Base-by-base conservation (phyloP, 1,140 invertebrate genomes). In the Aphaenogaster ashmeadi region DNA sequence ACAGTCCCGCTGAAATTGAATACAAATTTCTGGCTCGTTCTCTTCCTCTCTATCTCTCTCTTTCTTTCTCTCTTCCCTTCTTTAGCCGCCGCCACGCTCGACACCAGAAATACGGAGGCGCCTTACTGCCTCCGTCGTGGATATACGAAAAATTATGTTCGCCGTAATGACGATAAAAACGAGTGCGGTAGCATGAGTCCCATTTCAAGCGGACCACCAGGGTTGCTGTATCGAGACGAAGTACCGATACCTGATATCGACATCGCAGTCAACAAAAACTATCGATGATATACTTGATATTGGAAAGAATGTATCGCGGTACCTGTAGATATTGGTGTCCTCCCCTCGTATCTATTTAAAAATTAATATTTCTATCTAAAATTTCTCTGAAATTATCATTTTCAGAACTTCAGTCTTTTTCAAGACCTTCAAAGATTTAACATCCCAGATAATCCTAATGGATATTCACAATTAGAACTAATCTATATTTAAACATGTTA, bases 1-100 rank as follows among this genome's bases (percentile, higher is more conserved):
- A 93, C 90, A 92, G 88, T 90, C 80, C 33, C 78, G 90, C 88
- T 91, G 91, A 93, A 93, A 93, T 93, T 92, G 90, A 93, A 93
- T 93, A 93, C 89, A 92, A 92, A 93, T 92, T 93, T 91, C 88
- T 88, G 77, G 18, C 87, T 44, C 41, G 58, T 56, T 87, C 78
- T 77, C 64, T 83, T 50, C 56, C 67, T 27, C 27, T 47, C 11
- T 11, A 6, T 21, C 15, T 27, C n/a, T 36, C 36, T 69, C 15
- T 21, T 13, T 56, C 38, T 83, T 21, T 15, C 50, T 15, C 38
- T 27, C n/a, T 72, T 21, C 11, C 38, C 62, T n/a, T 58, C 54
- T 78, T 54, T 36, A 41, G 69, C 52, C 38, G 13, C 41, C 33
- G 50, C 60, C 64, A 52, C n/a, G 58, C 66, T 87, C 75, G 74